Conservation (phyloP, 2,113 vertebrate genomes). For the Lagopus leucura region DNA sequence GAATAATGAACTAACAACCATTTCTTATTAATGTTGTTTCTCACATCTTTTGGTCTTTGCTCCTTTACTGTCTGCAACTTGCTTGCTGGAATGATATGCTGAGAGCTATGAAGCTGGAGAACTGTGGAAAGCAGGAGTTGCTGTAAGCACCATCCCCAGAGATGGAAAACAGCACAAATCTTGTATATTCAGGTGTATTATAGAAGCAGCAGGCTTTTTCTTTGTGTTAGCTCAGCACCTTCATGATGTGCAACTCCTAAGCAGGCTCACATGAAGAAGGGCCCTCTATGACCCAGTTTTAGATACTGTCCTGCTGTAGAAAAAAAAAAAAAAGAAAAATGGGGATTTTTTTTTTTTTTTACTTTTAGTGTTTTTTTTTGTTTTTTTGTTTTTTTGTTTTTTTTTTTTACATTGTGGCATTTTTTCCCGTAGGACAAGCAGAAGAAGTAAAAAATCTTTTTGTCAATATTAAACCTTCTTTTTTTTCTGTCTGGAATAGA, state of each 20-base stretch:
- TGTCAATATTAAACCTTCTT: not conserved
- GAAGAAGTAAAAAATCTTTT: not conserved
- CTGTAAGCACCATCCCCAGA: not conserved
- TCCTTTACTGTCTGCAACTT: not conserved
- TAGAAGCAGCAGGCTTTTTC: not conserved
- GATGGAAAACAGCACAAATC: not conserved
- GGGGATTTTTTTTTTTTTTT: fast-evolving
- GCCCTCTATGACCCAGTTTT: not conserved
- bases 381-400: not conserved
- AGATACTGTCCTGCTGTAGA: not conserved
- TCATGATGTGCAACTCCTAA: not conserved
- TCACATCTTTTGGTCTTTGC: not conserved
- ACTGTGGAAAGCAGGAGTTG: not conserved
- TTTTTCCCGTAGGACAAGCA: fast-evolving
- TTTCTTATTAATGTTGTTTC: not conserved
- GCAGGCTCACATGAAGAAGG: not conserved
- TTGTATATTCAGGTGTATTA: not conserved
- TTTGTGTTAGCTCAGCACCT: not conserved
- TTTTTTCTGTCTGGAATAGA: not conserved
- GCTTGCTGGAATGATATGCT: not conserved
- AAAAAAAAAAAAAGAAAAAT: not conserved
- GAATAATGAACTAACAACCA: not conserved
- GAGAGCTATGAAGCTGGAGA: not conserved
- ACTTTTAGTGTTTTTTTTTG: fast-evolving
- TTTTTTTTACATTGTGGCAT: not conserved